Percentiles rank a stretch among this genome's conserved stretches.
Conservation (phyloP, 2,113 vertebrate genomes). For the Syngnathus scovelli region DNA sequence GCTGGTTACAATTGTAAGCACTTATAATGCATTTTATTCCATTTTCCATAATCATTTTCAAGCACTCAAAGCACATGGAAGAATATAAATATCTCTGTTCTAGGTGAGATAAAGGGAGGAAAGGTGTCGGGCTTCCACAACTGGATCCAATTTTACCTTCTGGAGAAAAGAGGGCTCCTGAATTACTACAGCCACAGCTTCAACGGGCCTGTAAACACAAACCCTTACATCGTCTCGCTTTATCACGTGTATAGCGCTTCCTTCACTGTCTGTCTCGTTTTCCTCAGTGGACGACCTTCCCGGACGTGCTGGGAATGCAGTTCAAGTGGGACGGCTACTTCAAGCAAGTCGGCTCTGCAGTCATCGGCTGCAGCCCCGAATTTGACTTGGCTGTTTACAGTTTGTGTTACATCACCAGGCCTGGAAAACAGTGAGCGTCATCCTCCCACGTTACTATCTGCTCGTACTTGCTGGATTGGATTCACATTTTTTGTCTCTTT, state of each 20-base stretch:
- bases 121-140: constrained; percentile 95
- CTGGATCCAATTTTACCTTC: constrained; percentile 91
- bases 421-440: constrained; percentile 79
- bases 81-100: not conserved
- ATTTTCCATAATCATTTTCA: not conserved
- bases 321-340: constrained; percentile 87
- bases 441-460: not conserved
- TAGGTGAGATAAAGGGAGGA: constrained; percentile 87
- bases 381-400: constrained; percentile 88
- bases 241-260: not conserved
- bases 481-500: constrained; percentile 5
- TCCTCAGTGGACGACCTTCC: constrained; percentile 80
- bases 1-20: not conserved
- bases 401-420: constrained; percentile 85
- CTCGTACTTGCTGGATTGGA: not conserved
- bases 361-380: constrained; percentile 91
- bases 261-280: not conserved
- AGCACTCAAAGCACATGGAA: not conserved
- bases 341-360: constrained; percentile 84
- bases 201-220: constrained; percentile 79
- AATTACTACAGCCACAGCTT: constrained; percentile 92
- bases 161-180: constrained; percentile 77
- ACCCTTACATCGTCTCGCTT: not conserved
- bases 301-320: constrained; percentile 86
- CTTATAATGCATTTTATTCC: not conserved